Base-by-base conservation (phyloP, 2,113 vertebrate species). In the Lophius piscatorius region DNA sequence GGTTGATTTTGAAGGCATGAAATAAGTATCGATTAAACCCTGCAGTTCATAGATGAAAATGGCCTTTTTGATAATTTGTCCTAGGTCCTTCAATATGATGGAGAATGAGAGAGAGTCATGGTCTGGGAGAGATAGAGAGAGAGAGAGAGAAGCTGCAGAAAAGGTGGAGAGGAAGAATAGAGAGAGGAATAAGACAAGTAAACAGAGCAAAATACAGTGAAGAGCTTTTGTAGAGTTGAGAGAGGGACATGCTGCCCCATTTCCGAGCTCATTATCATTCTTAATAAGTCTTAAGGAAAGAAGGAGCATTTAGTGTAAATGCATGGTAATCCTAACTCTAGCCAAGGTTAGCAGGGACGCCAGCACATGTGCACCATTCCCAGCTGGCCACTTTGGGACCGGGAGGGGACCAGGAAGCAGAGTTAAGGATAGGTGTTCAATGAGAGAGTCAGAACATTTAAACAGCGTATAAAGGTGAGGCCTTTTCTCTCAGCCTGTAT, bases 271-370 rank as follows among this genome's bases (percentile, higher is more conserved):
- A 98, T 99, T 98, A 98, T 97, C 97, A 98, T 98, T 97, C 97
- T 95, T 98, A 99, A 99, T 99, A 98, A 98, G 96, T 96, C 95
- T 98, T 98, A 98, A 95, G 94, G 95, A 98, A 98, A 95, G 95
- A 95, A 93, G 92, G 92, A 94, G 94, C 94, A 91, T 94, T 92
- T 93, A 95, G 95, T 94, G 93, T 96, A 96, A 97, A 98, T 95
- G 95, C 95, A 94, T 91, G 91, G 94, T 98, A 99, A 99, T 98
- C 95, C 95, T 94, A 92, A 93, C 93, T 91, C 94, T 93, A 92
- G 91, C 94, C 97, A 99, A 98, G 97, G 97, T 98, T 95, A 98
- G 94, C 89, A 90, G 92, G 95, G 93, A 94, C 93, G 92, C 91
- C 88, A 93, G 93, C 93, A 95, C 93, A 93, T 84, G 85, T 88